Evolutionary conservation across 2,797 vertebrate species (phyloP), one percentile per base, ranked within the genome.

Genomic region (Silurus aristotelis): DNA sequence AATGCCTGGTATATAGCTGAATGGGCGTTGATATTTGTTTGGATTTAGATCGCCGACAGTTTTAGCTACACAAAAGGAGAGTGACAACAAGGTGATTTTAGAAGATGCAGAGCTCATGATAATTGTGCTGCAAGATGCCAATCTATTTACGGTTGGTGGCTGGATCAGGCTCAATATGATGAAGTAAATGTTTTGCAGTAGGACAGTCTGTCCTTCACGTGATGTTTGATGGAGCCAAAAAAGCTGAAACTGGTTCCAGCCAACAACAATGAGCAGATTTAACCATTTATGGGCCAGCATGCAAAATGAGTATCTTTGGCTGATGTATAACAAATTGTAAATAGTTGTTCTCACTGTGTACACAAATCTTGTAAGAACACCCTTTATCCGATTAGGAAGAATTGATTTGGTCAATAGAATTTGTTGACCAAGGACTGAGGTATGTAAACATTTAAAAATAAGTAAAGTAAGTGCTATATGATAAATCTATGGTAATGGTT

Each of bases 291-390:
- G 1, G 22, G 25, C n/a, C 64, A 19, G 43, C 2, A 3, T 66
- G 27, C 6, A 78, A 38, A 78, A 1, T 31, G 25, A 25, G 22
- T 5, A 6, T 25, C 48, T 56, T 25, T 56, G n/a, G 73, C 52
- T 72, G 70, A 72, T 48, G 70, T 72, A 48, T 10, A 52, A 52
- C 22, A n/a, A 73, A 73, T 52, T 73, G 48, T 75, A 75, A 75
- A 75, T 22, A 55, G 48, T 56, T 75, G 3, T 72, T 71, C 70
- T 72, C 70, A 48, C 43, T 72, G 13, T 25, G 72, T 55, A 55
- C 48, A 75, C 72, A 55, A 75, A 55, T 75, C 7, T 75, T 75
- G n/a, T 56, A 75, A 56, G n/a, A 58, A 58, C 55, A 19, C n/a
- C 12, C 10, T 58, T 77, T 77, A 58, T 20, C 71, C 22, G 7